Evolutionary conservation across 2,888 invertebrate genomes (phyloP), one percentile per base, ranked within the genome.

Genomic region (Barypeithes pellucidus): DNA sequence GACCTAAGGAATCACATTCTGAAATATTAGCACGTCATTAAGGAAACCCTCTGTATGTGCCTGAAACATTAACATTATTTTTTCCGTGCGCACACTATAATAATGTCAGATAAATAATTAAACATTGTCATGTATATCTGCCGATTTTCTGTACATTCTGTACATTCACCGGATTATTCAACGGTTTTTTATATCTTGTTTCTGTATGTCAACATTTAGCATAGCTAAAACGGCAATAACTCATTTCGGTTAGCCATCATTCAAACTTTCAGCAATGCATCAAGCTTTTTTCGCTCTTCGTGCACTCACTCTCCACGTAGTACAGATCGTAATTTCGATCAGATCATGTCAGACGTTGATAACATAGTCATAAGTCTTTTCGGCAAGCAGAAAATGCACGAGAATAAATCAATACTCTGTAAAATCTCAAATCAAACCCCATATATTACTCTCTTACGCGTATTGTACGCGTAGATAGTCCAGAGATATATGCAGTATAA

Each of bases 351-450:
- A 70, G 66, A 68, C 45, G 65, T 68, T 73, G 75, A 77, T 78
- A 77, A 76, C 76, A 73, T 77, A 75, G 75, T 76, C 78, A 77
- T 79, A 78, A 78, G 78, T 76, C 78, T 77, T 76, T 77, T 76
- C 62, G 71, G 75, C 75, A 77, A 78, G 67, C 78, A 78, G 77
- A 73, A 79, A 77, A 79, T 77, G 75, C 71, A 77, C 70, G 72
- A 72, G 76, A 75, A 79, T 80, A 78, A 80, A 80, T 80, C 80
- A 80, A 80, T 80, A 80, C 74, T 77, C 47, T 57, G 78, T 77
- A 79, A 80, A 80, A 80, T 79, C 79, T 76, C 77, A 78, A 76
- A 79, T 79, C 80, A 75, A 79, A 77, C 78, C 78, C 80, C 75
- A 78, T 78, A 72, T 62, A 72, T 72, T 72, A 67, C 54, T 43